Evolutionary conservation across 2,888 invertebrate species (phyloP), one percentile per base, ranked within the genome.

Genomic region (Synergus laeviventris): DNA sequence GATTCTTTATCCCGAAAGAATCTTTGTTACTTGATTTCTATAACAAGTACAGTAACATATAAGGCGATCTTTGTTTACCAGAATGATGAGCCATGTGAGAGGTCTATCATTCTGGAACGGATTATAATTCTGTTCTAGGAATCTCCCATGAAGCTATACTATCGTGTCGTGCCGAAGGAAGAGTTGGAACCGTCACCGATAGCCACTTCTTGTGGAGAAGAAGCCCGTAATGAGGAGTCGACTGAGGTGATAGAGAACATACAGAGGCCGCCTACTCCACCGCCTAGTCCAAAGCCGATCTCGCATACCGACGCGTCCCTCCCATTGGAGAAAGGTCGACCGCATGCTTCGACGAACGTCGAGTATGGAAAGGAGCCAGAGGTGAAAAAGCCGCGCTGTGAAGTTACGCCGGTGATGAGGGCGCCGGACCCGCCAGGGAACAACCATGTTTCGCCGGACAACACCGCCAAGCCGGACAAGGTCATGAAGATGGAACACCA

Each of bases 191-290:
- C 45, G 45, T 45, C 31, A 31, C 45, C 49, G 49, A 70, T 70
- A 49, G 31, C 60, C 7, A 49, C 45, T 5, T 62, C 79, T 2
- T 60, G 66, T n/a, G 49, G 64, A 36, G 73, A 79, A 38, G 64
- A 74, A 78, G 75, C 78, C 3, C 78, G 74, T 49, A 56, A 66
- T 74, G 77, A 81, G 76, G 42, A 80, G 36, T 78, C 56, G 73
- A 45, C 18, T 24, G 82, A 81, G 76, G 81, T 80, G 5, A 88
- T 89, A 45, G 89, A 89, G 74, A 87, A 88, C 64, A 88, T 88
- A 75, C 89, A 86, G 66, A 84, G 89, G 76, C 89, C 89, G 21
- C 89, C 88, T 9, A 89, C 89, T 0, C 89, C 89, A 9, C 89
- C 89, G 9, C 89, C 89, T 4, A 89, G 89, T 80, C 89, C 89